phyloP scores from a whole-genome alignment of 2,113 vertebrate genomes.

The Nothobranchius furzeri region DNA sequence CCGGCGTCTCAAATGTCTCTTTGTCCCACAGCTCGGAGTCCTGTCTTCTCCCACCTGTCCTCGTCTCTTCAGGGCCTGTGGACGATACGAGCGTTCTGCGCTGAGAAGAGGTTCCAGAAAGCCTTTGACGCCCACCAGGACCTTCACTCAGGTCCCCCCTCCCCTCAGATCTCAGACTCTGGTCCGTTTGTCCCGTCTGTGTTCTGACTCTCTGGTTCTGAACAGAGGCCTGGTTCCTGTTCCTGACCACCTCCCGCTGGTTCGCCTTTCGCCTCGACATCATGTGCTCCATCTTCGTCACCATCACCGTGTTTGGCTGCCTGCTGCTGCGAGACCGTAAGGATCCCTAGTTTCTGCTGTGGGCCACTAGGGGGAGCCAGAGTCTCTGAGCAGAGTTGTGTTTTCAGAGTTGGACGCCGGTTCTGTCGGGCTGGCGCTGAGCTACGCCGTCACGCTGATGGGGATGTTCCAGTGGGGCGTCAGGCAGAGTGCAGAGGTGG shows the following conservation, averaged over 20 bases:
- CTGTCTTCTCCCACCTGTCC: slow-evolving; percentile 94
- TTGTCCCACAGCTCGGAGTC: slow-evolving; percentile 87
- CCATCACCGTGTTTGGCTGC: slow-evolving; percentile 84
- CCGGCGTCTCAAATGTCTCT: neutral
- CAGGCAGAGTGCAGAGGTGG: slow-evolving; percentile 94
- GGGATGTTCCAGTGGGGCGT: slow-evolving; percentile 97
- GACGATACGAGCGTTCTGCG: slow-evolving; percentile 90
- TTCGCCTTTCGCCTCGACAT: slow-evolving; percentile 91
- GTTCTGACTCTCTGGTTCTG: neutral
- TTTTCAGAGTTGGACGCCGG: slow-evolving; percentile 85
- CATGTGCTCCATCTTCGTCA: slow-evolving; percentile 90
- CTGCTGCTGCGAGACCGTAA: slow-evolving; percentile 86
- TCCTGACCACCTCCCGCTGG: slow-evolving; percentile 94
- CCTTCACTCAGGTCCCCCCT: slow-evolving; percentile 87
- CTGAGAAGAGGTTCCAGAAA: slow-evolving; percentile 87
- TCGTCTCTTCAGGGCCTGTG: slow-evolving; percentile 94
- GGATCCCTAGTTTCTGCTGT: slow-evolving; percentile 84
- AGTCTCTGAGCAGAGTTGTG: neutral
- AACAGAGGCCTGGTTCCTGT: slow-evolving; percentile 94
- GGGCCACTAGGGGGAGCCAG: neutral
- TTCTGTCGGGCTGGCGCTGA: slow-evolving; percentile 88
- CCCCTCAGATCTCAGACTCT: neutral
- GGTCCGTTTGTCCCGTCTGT: too few relatives aligned
- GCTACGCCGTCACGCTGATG: slow-evolving; percentile 89
- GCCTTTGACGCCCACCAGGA: slow-evolving; percentile 91